Conservation (phyloP, 2,888 invertebrate genomes). For the Thysanoteuthis rhombus region DNA sequence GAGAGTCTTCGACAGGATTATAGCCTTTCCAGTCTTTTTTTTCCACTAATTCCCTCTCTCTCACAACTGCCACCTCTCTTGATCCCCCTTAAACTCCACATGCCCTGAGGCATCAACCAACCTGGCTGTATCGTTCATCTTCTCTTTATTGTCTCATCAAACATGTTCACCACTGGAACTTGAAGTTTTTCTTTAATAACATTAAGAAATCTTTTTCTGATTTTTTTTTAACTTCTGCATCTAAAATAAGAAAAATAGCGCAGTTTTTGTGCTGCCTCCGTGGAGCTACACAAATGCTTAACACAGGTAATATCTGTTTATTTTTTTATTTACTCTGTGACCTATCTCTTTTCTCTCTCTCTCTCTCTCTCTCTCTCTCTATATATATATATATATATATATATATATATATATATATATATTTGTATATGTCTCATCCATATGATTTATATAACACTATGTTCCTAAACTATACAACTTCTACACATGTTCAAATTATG, state of each 20-base stretch:
- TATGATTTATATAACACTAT: too few relatives aligned
- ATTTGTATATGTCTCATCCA: too few relatives aligned
- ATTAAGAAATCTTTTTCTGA: not conserved
- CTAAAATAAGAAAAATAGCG: not conserved
- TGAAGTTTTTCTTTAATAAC: not conserved
- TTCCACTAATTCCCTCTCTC: not conserved
- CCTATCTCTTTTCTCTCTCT: not conserved
- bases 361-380: not conserved
- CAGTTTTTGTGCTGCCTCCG: not conserved
- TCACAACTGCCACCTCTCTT: too few relatives aligned
- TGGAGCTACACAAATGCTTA: slow-evolving; percentile 12
- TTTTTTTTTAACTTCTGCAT: not conserved
- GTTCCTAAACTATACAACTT: too few relatives aligned
- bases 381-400: not conserved
- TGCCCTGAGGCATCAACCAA: not conserved
- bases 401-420: too few relatives aligned
- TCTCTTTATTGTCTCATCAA: not conserved
- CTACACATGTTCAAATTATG: too few relatives aligned
- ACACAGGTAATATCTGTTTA: slow-evolving; percentile 12
- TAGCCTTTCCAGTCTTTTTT: not conserved
- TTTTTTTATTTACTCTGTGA: too few relatives aligned
- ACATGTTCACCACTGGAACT: not conserved
- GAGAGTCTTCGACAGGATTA: too few relatives aligned
- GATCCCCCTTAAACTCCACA: too few relatives aligned
- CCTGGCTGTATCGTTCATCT: not conserved